Conservation (phyloP, 2,797 vertebrate species). For the Sebastes nivosus region DNA sequence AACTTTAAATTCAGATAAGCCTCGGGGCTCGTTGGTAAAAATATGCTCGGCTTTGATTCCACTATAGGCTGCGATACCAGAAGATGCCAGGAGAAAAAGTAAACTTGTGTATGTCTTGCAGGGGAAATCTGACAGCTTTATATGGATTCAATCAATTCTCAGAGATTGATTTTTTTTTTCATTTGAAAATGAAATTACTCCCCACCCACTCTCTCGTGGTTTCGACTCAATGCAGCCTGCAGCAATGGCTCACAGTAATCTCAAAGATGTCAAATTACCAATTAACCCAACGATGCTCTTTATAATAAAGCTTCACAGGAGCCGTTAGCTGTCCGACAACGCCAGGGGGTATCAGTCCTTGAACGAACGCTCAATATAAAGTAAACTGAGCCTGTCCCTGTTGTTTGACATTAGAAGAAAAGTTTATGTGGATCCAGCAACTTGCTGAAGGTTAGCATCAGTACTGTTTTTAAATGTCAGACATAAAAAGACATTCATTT, state of each 20-base stretch:
- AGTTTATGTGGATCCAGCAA: neutral
- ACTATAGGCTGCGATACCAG: neutral
- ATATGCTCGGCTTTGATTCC: slow-evolving; percentile 27
- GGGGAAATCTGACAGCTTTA: slow-evolving; percentile 40
- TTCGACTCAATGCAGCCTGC: slow-evolving; percentile 35
- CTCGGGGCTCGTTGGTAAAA: slow-evolving; percentile 4
- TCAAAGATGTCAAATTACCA: slow-evolving; percentile 62
- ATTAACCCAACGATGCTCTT: slow-evolving; percentile 57
- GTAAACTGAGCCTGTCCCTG: neutral
- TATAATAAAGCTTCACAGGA: slow-evolving; percentile 23
- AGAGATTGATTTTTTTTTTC: slow-evolving; percentile 29
- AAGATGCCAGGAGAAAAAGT: slow-evolving; percentile 12
- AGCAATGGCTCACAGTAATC: slow-evolving; percentile 43
- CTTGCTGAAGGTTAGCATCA: neutral
- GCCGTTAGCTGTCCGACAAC: slow-evolving; percentile 15
- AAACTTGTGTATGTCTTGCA: slow-evolving; percentile 32
- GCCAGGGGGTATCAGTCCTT: neutral
- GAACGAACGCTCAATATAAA: slow-evolving; percentile 6
- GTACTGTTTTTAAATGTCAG: neutral
- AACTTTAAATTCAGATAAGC: slow-evolving; percentile 27
- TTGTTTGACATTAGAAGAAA: slow-evolving; percentile 7
- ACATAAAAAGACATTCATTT: neutral
- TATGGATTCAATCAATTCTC: slow-evolving; percentile 47
- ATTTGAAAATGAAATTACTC: slow-evolving; percentile 45
- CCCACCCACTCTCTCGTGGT: slow-evolving; percentile 21